phyloP scores from a whole-genome alignment of 2,113 vertebrate genomes.

The Dipodomys stephensi region DNA sequence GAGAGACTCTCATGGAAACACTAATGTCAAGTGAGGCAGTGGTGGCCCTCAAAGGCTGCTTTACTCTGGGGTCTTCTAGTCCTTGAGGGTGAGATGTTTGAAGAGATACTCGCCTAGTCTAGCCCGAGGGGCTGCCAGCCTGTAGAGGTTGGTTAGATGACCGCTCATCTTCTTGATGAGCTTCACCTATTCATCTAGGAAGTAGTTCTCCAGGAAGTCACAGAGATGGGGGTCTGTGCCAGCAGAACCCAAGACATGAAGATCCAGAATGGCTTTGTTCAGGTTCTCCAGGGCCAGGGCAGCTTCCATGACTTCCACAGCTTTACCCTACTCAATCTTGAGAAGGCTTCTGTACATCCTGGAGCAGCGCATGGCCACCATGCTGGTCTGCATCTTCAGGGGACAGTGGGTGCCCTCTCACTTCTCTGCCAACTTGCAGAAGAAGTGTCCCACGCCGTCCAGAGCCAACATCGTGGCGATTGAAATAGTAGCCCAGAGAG shows the following conservation, averaged over 20 bases:
- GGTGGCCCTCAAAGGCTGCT: background rate
- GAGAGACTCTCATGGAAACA: background rate
- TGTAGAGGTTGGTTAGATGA: constrained; percentile 78
- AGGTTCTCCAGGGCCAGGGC: constrained; percentile 78
- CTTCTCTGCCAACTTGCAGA: constrained; percentile 90
- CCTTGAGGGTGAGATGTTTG: constrained; percentile 80
- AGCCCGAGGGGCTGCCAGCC: constrained; percentile 50
- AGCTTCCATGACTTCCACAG: constrained; percentile 76
- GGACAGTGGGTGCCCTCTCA: constrained; percentile 89
- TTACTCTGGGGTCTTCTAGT: constrained; percentile 39
- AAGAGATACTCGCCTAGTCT: constrained; percentile 85
- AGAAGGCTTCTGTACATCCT: constrained; percentile 89
- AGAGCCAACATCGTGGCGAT: constrained; percentile 92
- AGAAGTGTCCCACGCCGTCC: constrained; percentile 90
- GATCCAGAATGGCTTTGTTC: background rate
- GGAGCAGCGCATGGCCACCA: constrained; percentile 90
- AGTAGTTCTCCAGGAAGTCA: constrained; percentile 82
- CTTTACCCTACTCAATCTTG: constrained; percentile 82
- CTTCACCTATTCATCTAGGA: constrained; percentile 80
- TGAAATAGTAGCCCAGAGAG: constrained; percentile 90
- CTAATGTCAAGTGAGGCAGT: background rate
- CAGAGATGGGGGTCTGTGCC: constrained; percentile 79
- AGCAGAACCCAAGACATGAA: constrained; percentile 78
- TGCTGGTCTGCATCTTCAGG: constrained; percentile 90
- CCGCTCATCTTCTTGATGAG: constrained; percentile 81